Evolutionary conservation across 2,797 vertebrate genomes (phyloP).

Genomic region (Hylomyscus alleni): DNA sequence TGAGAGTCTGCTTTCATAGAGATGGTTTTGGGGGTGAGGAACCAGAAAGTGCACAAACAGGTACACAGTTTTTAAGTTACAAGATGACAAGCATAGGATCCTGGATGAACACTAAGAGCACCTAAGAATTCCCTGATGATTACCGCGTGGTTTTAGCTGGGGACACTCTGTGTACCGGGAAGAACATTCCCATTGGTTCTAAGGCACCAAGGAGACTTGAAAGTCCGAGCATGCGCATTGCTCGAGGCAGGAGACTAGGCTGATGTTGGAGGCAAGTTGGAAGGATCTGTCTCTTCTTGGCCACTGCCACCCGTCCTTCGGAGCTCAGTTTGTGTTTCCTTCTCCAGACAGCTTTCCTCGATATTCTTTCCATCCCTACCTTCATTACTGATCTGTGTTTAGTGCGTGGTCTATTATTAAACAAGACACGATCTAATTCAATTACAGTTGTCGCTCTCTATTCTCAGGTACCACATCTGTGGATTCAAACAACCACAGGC

Average conservation of each 20-base stretch:
- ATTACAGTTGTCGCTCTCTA: background rate
- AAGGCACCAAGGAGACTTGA: background rate
- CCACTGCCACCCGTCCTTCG: background rate
- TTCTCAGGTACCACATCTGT: background rate
- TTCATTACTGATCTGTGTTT: background rate
- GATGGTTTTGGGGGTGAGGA: background rate
- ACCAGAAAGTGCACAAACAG: background rate
- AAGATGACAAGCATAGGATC: background rate
- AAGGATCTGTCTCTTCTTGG: background rate
- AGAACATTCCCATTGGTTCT: background rate
- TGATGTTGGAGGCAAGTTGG: background rate
- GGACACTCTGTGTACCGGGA: background rate
- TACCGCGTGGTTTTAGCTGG: background rate
- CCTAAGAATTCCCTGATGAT: background rate
- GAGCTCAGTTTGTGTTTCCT: background rate
- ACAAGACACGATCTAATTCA: background rate
- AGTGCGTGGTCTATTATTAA: background rate
- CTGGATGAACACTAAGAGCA: background rate
- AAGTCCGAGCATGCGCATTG: background rate
- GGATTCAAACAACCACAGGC: background rate
- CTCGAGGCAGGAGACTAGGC: background rate
- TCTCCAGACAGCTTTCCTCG: background rate
- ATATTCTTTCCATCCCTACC: background rate
- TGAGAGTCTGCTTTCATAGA: background rate
- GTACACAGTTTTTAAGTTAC: background rate